Conservation (phyloP, 2,888 invertebrate species). For the Elmis aenea region DNA sequence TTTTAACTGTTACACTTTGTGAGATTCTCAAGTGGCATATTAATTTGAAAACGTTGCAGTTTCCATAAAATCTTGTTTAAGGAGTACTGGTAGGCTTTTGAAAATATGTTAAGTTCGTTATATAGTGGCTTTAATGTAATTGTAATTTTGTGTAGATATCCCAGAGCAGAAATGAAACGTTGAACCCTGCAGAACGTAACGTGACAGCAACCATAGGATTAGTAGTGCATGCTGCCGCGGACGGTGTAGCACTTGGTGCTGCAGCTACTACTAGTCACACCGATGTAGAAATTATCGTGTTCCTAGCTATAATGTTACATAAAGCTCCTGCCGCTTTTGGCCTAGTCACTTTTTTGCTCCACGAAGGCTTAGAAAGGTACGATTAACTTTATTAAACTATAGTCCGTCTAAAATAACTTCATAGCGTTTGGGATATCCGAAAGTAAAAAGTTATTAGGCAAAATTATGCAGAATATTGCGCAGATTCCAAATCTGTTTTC, state of each 20-base stretch:
- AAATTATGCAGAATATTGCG: too few species aligned
- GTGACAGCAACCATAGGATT: constrained; percentile 94
- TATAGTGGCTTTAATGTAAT: neutral
- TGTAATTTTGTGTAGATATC: constrained; percentile 41
- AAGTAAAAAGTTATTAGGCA: too few species aligned
- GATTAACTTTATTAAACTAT: neutral
- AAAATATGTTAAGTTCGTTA: too few species aligned
- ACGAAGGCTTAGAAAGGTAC: constrained; percentile 85
- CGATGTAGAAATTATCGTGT: constrained; percentile 96
- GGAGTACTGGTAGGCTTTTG: too few species aligned
- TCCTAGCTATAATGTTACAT: constrained; percentile 97
- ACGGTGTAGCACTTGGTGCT: constrained; percentile 96
- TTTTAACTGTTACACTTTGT: too few species aligned
- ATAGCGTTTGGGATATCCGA: too few species aligned
- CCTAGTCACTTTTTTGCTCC: constrained; percentile 92
- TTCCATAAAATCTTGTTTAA: too few species aligned
- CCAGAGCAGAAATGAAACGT: constrained; percentile 54
- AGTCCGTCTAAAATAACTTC: too few species aligned
- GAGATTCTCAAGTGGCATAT: too few species aligned
- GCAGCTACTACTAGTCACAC: constrained; percentile 94
- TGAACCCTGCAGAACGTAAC: constrained; percentile 62
- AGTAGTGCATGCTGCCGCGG: constrained; percentile 98
- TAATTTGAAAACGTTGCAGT: too few species aligned
- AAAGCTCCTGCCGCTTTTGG: constrained; percentile 99
- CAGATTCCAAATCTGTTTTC: too few species aligned